phyloP scores from a whole-genome alignment of 2,113 vertebrate genomes.

The Antidorcas marsupialis region DNA sequence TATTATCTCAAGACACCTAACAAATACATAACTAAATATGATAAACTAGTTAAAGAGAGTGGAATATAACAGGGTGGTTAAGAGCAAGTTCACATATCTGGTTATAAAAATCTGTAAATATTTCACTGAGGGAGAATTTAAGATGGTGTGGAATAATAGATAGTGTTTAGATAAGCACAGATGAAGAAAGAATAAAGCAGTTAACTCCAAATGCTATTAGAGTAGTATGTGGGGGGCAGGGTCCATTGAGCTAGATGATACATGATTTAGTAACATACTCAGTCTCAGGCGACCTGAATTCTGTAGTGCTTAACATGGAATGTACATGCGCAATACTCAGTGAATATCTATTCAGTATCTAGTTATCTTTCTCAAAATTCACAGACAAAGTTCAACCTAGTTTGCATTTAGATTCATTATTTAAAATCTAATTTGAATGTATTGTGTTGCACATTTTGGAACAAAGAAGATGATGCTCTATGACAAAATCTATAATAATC shows the following conservation, averaged over 20 bases:
- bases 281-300: background rate
- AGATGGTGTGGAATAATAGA: background rate
- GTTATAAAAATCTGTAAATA: slow-evolving; percentile 24
- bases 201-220: background rate
- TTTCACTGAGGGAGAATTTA: background rate
- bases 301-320: background rate
- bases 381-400: background rate
- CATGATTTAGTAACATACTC: background rate
- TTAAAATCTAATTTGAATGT: slow-evolving; percentile 14
- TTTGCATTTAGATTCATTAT: background rate
- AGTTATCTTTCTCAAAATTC: background rate
- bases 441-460: background rate
- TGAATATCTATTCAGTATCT: background rate
- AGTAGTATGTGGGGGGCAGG: background rate
- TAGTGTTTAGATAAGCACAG: background rate
- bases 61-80: background rate
- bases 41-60: background rate
- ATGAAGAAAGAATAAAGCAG: background rate
- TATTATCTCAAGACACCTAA: background rate
- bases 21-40: background rate
- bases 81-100: background rate
- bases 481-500: background rate
- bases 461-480: background rate
- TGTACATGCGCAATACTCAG: background rate
- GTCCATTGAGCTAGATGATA: background rate